phyloP scores from a whole-genome alignment of 2,113 vertebrate species.

The Gymnobelideus leadbeateri region DNA sequence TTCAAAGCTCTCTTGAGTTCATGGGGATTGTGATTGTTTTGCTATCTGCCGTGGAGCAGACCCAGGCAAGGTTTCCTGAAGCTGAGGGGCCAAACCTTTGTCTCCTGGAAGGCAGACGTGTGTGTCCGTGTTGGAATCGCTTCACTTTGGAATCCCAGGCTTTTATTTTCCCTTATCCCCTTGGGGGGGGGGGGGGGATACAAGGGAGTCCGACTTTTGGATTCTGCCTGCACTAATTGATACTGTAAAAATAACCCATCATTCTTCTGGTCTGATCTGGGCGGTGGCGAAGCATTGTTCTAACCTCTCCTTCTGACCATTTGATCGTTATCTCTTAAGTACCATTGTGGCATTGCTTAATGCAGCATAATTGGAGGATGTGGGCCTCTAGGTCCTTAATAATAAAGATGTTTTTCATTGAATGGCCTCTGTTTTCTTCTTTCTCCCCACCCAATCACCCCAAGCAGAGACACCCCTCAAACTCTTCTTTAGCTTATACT shows the following conservation, averaged over 20 bases:
- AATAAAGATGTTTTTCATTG: conserved; percentile 81
- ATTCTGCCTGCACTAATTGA: conserved; percentile 79
- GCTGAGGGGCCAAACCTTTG: conserved; percentile 52
- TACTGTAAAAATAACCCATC: conserved; percentile 83
- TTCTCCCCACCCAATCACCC: conserved; percentile 73
- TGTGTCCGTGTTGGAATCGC: background rate
- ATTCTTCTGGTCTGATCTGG: conserved; percentile 81
- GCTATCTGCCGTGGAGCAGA: conserved; percentile 64
- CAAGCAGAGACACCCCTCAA: conserved; percentile 67
- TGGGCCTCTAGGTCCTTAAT: conserved; percentile 80
- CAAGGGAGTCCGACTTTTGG: conserved; percentile 76
- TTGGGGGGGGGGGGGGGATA: conserved; percentile 75
- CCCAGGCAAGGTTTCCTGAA: conserved; percentile 73
- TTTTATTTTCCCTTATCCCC: conserved; percentile 66
- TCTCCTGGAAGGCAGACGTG: conserved; percentile 70
- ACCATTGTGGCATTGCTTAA: conserved; percentile 82
- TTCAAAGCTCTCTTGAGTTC: background rate
- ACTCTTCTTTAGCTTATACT: conserved; percentile 78
- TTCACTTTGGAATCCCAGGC: conserved; percentile 67
- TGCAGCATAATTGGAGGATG: conserved; percentile 82
- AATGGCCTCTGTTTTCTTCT: conserved; percentile 82
- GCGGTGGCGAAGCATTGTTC: conserved; percentile 82
- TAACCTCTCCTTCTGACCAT: conserved; percentile 80
- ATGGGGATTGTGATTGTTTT: conserved; percentile 65
- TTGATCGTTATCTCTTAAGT: conserved; percentile 77